Base-by-base conservation (phyloP, 1,140 invertebrate species). In the Orius insidiosus region DNA sequence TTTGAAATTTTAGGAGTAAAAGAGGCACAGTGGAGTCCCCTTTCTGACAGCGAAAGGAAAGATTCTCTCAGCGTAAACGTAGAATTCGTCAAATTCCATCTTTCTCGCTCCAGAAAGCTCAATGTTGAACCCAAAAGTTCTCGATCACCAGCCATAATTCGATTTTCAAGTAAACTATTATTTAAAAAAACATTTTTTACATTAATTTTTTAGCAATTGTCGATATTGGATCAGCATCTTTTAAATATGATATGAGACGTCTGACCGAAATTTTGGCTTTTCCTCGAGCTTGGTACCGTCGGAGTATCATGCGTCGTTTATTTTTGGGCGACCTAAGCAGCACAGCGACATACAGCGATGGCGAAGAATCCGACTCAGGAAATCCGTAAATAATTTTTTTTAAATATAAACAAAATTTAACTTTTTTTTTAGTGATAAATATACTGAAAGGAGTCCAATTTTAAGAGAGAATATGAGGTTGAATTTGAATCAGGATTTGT, bases 201-300 rank as follows among this genome's bases (percentile, higher is more conserved):
- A 18, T 50, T 56, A 36, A 50, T 53, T 67, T n/a, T 68, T 51
- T 60, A 83, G 85, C 85, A 8, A 90, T 95, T 50, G 78, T 89
- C 54, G 90, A 96, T 63, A 89, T 97, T 57, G 94, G 93, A 19
- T 90, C 85, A n/a, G 94, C 94, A 15, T 89, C 85, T 14, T 98
- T 99, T 62, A 96, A 97, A 59, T 98, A 97, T 63, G 95, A 98
- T 60, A 97, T 98, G 90, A 71, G 94, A 43, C 72, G 94, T n/a
- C 62, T 98, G 46, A 89, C 87, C 1, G 95, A 98, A 66, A 96
- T 98, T 54, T 64, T 98, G 33, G 88, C 90, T 4, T 97, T 98
- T 59, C 94, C 95, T 0, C 95, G 94, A 66, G 93, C 94, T 3
- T 98, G 95, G 94, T 95, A 95, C 59, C 68, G 93, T 15, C 71